phyloP scores from a whole-genome alignment of 2,797 vertebrate species.

The Limosa lapponica region DNA sequence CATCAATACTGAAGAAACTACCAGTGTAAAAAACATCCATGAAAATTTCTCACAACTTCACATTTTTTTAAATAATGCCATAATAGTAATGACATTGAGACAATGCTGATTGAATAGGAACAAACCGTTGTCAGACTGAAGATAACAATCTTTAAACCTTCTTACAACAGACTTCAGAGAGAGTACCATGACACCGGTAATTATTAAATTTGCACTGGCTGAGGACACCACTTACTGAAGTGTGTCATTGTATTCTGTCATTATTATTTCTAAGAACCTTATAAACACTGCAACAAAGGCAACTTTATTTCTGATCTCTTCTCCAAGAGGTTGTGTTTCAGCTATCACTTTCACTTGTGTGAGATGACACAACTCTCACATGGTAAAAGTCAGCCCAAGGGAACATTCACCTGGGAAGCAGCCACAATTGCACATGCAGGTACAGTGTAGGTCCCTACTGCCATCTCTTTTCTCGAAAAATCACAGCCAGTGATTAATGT shows the following conservation, averaged over 20 bases:
- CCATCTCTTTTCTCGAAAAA: not conserved
- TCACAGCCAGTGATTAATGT: not conserved
- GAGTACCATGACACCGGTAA: not conserved
- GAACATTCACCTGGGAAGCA: not conserved
- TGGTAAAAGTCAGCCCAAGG: not conserved
- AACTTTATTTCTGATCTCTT: not conserved
- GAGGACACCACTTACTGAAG: not conserved
- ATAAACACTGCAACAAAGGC: not conserved
- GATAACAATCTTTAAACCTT: not conserved
- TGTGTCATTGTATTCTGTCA: not conserved
- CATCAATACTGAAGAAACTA: not conserved
- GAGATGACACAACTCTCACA: not conserved
- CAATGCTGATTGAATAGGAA: not conserved
- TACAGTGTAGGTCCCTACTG: not conserved
- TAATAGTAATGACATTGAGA: not conserved
- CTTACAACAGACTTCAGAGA: not conserved
- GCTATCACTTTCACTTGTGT: not conserved
- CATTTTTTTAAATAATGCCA: not conserved
- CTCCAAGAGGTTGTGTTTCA: not conserved
- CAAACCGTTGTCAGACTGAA: not conserved
- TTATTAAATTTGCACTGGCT: not conserved
- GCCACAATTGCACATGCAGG: not conserved
- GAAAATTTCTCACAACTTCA: not conserved
- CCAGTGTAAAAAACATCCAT: not conserved
- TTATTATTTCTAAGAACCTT: not conserved